A percentile compares a stretch with the other conserved stretches of the same genome.
Evolutionary conservation across 1,140 invertebrate genomes (phyloP).

Genomic region (Aporrectodea caliginosa): DNA sequence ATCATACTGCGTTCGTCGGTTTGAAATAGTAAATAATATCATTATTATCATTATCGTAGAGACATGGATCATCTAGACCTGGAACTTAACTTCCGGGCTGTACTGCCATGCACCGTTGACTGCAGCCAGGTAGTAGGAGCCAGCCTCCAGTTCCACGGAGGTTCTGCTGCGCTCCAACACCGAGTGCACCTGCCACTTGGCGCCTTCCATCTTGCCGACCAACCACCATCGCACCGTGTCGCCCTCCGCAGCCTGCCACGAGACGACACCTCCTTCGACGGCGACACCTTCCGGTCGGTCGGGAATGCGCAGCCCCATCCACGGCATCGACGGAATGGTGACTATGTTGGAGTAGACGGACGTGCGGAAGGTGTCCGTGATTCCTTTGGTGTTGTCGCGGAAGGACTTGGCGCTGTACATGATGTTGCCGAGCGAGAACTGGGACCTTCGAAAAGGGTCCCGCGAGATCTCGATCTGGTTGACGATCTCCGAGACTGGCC

Average conservation of each 20-base stretch:
- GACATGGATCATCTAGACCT: neutral
- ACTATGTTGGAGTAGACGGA: conserved; percentile 37
- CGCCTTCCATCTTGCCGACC: conserved; percentile 31
- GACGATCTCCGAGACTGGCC: conserved; percentile 40
- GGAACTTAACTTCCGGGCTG: neutral
- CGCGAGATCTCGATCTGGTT: conserved; percentile 43
- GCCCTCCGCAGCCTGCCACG: conserved; percentile 30
- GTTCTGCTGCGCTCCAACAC: conserved; percentile 22
- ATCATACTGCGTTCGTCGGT: too few relatives aligned
- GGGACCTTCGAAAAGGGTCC: neutral
- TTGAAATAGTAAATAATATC: too few relatives aligned
- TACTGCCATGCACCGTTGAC: neutral
- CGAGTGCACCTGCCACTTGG: conserved; percentile 30
- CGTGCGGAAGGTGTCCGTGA: conserved; percentile 37
- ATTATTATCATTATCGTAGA: too few relatives aligned
- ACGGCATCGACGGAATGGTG: conserved; percentile 39
- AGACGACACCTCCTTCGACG: conserved; percentile 8
- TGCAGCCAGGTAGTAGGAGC: conserved; percentile 1
- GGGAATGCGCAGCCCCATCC: conserved; percentile 31
- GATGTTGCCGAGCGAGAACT: conserved; percentile 41
- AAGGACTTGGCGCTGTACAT: conserved; percentile 47
- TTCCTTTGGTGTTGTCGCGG: conserved; percentile 39
- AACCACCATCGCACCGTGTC: conserved; percentile 31
- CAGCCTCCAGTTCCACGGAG: conserved; percentile 8
- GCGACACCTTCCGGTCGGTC: conserved; percentile 21